These are phyloP conservation scores for Panthera tigris DNA, from an alignment of 2,113 vertebrate genomes.

Conservation along the genomic window DNA sequence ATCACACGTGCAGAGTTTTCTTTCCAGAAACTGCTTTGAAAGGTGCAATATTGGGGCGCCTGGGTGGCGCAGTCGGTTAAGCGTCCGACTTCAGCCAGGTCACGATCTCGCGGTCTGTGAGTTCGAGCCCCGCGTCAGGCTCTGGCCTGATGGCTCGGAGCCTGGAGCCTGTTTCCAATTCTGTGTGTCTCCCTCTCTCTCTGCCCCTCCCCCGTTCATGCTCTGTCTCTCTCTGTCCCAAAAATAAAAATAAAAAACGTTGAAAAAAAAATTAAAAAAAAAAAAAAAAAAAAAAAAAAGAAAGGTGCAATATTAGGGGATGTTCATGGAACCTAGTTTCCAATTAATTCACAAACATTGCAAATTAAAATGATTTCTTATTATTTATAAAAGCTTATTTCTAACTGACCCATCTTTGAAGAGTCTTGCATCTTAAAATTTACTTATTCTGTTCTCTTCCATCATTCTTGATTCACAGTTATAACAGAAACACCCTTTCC, in stretches of 20 bases:
- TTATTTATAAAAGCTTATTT: background rate
- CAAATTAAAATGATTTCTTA: background rate
- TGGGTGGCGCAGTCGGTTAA: no score
- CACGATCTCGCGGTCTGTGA: no score
- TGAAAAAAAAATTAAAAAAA: no score
- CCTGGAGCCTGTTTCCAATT: no score
- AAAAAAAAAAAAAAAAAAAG: no score
- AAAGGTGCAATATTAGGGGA: background rate
- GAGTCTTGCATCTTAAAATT: background rate
- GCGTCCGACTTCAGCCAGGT: no score
- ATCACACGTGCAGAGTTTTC: background rate
- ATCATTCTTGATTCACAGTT: background rate
- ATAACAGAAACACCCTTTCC: background rate
- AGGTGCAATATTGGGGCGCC: background rate
- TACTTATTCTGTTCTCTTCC: background rate
- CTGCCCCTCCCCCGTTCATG: no score
- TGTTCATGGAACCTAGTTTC: background rate
- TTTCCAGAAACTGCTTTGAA: constrained; percentile 35
- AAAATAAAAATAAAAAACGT: no score
- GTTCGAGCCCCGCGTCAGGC: no score
- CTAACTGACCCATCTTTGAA: background rate
- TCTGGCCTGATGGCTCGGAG: no score
- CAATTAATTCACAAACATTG: background rate
- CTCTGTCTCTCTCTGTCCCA: no score
- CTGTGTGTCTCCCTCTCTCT: no score